A percentile compares a stretch with the other conserved stretches of the same genome.
Evolutionary conservation across 2,113 vertebrate species (phyloP).

Genomic region (Phycodurus eques): DNA sequence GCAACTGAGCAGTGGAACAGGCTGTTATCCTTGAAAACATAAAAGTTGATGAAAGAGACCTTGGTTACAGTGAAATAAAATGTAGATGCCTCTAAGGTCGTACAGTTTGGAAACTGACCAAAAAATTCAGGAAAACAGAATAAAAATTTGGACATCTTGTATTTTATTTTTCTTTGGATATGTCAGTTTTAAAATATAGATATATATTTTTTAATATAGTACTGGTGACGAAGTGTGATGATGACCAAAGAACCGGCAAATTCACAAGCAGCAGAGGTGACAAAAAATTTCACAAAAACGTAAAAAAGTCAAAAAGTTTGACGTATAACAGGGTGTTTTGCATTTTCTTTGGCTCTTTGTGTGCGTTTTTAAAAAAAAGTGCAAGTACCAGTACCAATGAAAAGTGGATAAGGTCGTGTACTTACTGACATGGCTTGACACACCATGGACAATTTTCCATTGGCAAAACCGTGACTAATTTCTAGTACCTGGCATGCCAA

Average conservation of each 20-base stretch:
- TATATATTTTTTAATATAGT: neutral
- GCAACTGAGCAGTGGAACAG: neutral
- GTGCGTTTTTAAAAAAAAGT: too few species aligned
- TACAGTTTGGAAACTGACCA: neutral
- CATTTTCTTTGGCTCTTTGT: neutral
- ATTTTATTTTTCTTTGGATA: neutral
- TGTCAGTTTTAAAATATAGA: neutral
- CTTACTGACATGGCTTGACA: too few species aligned
- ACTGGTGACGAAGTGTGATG: neutral
- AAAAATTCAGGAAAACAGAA: neutral
- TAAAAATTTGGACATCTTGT: neutral
- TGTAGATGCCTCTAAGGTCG: neutral
- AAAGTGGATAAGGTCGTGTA: too few species aligned
- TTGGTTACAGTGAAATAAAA: too few species aligned
- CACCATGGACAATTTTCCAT: too few species aligned
- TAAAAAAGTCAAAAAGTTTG: too few species aligned
- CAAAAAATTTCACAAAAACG: neutral
- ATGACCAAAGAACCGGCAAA: neutral
- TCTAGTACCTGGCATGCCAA: too few species aligned
- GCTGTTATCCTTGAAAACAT: neutral
- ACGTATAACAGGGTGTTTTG: neutral
- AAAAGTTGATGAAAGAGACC: neutral
- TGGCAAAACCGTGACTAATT: too few species aligned
- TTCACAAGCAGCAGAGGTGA: neutral
- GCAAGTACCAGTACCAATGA: too few species aligned